These are phyloP conservation scores for Liasis olivaceus DNA, from an alignment of 2,797 vertebrate genomes.

Conservation along the genomic window DNA sequence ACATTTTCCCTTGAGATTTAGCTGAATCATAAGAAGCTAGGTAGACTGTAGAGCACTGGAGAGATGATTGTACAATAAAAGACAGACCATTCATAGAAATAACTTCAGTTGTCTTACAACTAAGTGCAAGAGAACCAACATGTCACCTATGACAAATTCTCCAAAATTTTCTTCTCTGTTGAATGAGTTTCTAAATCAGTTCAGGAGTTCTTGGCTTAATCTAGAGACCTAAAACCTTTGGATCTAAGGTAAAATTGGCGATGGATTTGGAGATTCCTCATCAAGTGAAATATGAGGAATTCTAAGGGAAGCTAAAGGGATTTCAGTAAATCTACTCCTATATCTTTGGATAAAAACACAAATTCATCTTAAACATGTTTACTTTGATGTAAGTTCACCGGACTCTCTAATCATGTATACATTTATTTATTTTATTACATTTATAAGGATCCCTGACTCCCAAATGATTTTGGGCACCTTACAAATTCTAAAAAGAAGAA, in stretches of 20 bases:
- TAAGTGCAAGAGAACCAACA: background rate
- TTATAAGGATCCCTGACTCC: background rate
- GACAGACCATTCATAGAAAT: background rate
- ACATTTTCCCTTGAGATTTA: too few relatives aligned
- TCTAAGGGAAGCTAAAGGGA: too few relatives aligned
- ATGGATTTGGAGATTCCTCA: too few relatives aligned
- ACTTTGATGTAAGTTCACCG: background rate
- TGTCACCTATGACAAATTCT: background rate
- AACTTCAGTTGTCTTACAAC: background rate
- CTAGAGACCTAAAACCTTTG: too few relatives aligned
- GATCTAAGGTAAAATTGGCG: too few relatives aligned
- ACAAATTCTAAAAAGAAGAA: background rate
- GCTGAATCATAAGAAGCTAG: too few relatives aligned
- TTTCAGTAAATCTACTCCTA: too few relatives aligned
- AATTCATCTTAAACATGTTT: background rate
- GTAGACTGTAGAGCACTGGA: background rate
- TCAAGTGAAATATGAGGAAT: too few relatives aligned
- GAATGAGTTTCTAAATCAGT: background rate
- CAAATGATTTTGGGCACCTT: background rate
- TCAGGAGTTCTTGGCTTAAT: too few relatives aligned
- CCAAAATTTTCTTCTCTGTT: background rate
- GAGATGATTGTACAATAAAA: background rate
- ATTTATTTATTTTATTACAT: background rate
- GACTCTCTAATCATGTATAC: background rate
- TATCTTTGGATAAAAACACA: background rate